Percentiles rank a stretch among this genome's conserved stretches.
These are phyloP conservation scores for Heliconius hortense DNA, from an alignment of 2,888 invertebrate species.

Conservation along the genomic window DNA sequence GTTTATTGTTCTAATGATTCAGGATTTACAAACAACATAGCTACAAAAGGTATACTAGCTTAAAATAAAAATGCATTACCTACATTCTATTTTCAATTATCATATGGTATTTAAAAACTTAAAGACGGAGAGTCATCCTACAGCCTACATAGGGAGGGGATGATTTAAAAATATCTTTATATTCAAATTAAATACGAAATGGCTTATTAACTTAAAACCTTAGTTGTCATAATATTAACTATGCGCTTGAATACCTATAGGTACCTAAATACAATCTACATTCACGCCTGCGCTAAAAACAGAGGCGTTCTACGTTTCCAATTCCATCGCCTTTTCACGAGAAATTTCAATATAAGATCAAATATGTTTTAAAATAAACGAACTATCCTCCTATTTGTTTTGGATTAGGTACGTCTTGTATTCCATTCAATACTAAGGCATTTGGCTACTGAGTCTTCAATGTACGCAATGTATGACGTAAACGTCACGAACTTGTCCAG, in stretches of 20 bases:
- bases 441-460: conserved; percentile 62
- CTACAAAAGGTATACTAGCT: no score
- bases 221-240: not conserved
- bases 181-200: not conserved
- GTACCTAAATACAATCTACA: not conserved
- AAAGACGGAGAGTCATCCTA: no score
- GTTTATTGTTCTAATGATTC: no score
- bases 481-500: conserved; percentile 68
- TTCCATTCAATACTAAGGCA: conserved; percentile 56
- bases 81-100: no score
- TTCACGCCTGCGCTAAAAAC: not conserved
- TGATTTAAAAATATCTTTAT: not conserved
- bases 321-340: conserved; percentile 1
- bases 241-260: not conserved
- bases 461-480: conserved; percentile 80
- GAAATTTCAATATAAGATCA: conserved; percentile 25
- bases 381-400: conserved; percentile 17
- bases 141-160: not conserved
- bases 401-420: conserved; percentile 36
- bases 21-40: no score
- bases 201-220: not conserved
- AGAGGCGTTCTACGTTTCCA: conserved; percentile 1
- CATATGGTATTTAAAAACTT: no score
- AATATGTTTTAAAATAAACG: conserved; percentile 21
- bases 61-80: no score